phyloP scores from a whole-genome alignment of 2,113 vertebrate species.

The Leptosomus discolor region DNA sequence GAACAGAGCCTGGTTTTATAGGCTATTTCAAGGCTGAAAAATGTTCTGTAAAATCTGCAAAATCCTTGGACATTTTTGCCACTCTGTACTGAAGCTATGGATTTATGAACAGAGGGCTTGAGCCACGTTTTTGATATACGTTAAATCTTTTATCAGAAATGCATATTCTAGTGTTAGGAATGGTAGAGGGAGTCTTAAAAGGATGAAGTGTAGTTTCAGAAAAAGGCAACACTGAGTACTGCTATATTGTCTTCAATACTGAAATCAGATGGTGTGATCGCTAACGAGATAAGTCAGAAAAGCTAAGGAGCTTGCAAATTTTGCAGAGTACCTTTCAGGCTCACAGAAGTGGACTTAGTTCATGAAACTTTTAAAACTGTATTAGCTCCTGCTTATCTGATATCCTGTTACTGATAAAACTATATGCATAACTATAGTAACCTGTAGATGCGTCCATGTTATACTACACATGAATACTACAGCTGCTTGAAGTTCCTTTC shows the following conservation, averaged over 20 bases:
- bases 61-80: neutral
- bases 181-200: neutral
- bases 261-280: neutral
- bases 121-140: neutral
- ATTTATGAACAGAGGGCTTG: neutral
- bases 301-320: neutral
- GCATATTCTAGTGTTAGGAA: neutral
- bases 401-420: neutral
- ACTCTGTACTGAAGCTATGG: neutral
- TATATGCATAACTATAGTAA: neutral
- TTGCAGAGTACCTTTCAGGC: neutral
- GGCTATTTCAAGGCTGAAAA: neutral
- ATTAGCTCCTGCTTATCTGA: neutral
- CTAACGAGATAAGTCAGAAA: neutral
- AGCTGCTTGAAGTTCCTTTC: neutral
- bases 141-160: neutral
- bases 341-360: neutral
- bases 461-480: rapidly evolving
- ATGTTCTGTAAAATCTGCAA: neutral
- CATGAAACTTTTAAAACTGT: neutral
- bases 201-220: neutral
- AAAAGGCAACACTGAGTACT: neutral
- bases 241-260: neutral
- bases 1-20: neutral
- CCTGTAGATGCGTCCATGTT: neutral